Evolutionary conservation across 2,113 vertebrate species (phyloP).

Genomic region (Lota lota): DNA sequence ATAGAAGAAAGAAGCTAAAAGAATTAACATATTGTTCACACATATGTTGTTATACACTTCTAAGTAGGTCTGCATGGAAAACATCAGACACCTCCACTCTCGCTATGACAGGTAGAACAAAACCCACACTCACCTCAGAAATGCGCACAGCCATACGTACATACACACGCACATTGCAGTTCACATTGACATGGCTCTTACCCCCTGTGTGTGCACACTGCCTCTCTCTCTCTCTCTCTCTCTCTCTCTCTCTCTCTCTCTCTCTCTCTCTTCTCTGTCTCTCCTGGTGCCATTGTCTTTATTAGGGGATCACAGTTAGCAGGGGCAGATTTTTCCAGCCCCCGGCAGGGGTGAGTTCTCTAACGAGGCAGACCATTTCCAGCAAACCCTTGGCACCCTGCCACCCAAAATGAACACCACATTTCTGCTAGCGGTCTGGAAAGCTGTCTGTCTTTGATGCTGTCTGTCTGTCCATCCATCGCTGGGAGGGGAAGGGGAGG

Average conservation of each 20-base stretch:
- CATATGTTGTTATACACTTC: no score
- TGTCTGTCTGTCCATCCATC: constrained; percentile 60
- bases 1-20: no score
- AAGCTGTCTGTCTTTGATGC: constrained; percentile 3
- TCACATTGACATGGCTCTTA: no score
- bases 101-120: constrained; percentile 55
- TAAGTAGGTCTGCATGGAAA: constrained; percentile 47
- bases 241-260: constrained; percentile 4
- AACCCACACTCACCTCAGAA: constrained; percentile 6
- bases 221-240: constrained; percentile 4
- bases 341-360: constrained; percentile 57
- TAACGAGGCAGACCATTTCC: constrained; percentile 69
- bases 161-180: constrained; percentile 23
- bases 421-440: constrained; percentile 62
- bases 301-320: constrained; percentile 67
- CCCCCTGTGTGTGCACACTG: not conserved
- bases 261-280: constrained; percentile 27
- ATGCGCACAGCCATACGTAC: constrained; percentile 18
- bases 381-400: constrained; percentile 65
- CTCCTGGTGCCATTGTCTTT: constrained; percentile 62
- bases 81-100: constrained; percentile 55
- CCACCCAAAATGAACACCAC: constrained; percentile 70
- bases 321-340: constrained; percentile 65
- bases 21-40: no score
- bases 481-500: constrained; percentile 54